phyloP scores from a whole-genome alignment of 2,888 invertebrate species.

The Eurois occulta region DNA sequence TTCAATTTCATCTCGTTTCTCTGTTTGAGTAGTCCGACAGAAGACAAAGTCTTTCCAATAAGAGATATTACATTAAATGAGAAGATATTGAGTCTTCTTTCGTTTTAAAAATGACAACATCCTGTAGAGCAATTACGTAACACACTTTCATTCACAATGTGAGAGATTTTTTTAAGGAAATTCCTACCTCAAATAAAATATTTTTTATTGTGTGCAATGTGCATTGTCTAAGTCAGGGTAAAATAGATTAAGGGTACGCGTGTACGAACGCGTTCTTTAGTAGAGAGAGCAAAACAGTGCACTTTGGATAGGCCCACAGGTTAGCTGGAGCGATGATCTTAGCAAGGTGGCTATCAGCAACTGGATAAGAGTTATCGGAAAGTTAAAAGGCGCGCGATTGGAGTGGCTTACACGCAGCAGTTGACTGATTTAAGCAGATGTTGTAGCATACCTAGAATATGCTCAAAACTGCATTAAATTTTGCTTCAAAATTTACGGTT shows the following conservation, averaged over 20 bases:
- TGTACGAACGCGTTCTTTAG: no score
- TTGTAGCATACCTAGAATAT: no score
- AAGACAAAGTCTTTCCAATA: background rate
- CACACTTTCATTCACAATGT: background rate
- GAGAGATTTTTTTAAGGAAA: background rate
- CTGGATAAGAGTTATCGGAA: no score
- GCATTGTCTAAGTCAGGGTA: no score
- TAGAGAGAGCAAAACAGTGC: no score
- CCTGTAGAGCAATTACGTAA: background rate
- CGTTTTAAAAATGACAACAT: background rate
- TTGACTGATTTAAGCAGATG: background rate
- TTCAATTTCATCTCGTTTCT: constrained; percentile 39
- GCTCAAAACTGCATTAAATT: background rate
- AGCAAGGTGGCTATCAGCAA: no score
- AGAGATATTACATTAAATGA: constrained; percentile 1
- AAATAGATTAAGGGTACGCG: no score
- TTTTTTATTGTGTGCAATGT: no score
- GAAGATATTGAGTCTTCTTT: background rate
- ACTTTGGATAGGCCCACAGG: no score
- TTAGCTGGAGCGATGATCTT: no score
- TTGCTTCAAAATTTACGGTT: background rate
- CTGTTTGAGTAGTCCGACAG: constrained; percentile 30
- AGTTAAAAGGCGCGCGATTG: background rate
- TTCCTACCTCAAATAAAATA: no score
- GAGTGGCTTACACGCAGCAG: background rate